A percentile compares a stretch with the other conserved stretches of the same genome.
phyloP scores from a whole-genome alignment of 2,113 vertebrate genomes.

The Grammatotria lemairii region DNA sequence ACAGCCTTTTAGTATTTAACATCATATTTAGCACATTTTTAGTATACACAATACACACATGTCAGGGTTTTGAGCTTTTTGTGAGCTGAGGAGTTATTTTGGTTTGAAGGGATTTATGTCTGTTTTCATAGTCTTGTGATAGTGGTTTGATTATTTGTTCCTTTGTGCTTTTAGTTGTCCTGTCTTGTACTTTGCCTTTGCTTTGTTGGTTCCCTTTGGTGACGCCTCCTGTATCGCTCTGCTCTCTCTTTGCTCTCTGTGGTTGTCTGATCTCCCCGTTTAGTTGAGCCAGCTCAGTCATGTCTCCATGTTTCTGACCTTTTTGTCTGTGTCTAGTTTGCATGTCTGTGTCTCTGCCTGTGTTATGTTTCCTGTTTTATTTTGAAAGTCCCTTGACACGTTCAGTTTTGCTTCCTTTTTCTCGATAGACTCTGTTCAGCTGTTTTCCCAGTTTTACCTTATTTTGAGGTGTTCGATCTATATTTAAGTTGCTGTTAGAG shows the following conservation, averaged over 20 bases:
- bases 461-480: neutral
- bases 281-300: neutral
- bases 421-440: neutral
- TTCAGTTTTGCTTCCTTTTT: neutral
- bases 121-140: accelerated
- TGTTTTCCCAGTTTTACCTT: neutral
- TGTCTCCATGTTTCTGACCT: neutral
- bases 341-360: neutral
- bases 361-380: neutral
- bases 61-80: neutral
- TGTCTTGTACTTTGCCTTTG: accelerated
- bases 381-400: accelerated
- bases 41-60: accelerated
- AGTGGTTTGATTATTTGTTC: accelerated
- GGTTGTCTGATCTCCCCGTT: accelerated
- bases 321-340: neutral
- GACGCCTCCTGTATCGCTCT: neutral
- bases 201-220: neutral
- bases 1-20: neutral
- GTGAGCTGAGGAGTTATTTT: neutral
- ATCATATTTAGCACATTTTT: neutral
- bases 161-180: neutral
- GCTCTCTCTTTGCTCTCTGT: neutral
- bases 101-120: neutral
- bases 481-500: neutral